phyloP scores from a whole-genome alignment of 92 coral and sea anemone genomes.

The Zoanthus gigantus region DNA sequence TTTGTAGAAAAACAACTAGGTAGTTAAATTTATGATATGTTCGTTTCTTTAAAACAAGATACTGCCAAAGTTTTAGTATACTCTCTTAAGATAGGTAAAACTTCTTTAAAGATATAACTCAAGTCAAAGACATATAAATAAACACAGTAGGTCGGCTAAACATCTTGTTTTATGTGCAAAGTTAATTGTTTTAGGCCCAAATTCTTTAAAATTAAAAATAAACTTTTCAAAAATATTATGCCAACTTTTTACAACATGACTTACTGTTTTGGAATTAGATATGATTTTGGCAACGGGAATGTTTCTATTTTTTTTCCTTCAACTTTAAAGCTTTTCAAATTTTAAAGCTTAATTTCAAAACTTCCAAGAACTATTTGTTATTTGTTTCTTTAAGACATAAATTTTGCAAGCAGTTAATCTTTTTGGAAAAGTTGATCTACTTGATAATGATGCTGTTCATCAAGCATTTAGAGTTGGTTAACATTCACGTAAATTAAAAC shows the following conservation, averaged over 20 bases:
- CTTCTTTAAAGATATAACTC: not conserved
- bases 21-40: too few relatives aligned
- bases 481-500: too few relatives aligned
- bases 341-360: not conserved
- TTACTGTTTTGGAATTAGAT: not conserved
- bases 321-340: not conserved
- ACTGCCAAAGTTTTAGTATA: not conserved
- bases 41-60: too few relatives aligned
- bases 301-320: not conserved
- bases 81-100: not conserved
- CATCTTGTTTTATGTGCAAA: not conserved
- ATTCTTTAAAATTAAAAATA: not conserved
- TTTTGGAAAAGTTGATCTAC: too few relatives aligned
- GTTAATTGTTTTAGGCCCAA: not conserved
- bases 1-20: not conserved
- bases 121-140: not conserved
- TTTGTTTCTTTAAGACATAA: not conserved
- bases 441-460: too few relatives aligned
- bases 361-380: not conserved
- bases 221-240: not conserved
- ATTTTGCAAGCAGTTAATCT: not conserved
- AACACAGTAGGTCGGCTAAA: not conserved
- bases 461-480: too few relatives aligned
- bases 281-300: not conserved
- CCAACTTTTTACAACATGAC: not conserved